A percentile compares a stretch with the other conserved stretches of the same genome.
These are phyloP conservation scores for Epizoanthus scotinus DNA, from an alignment of 92 coral and sea anemone species.

Conservation along the genomic window DNA sequence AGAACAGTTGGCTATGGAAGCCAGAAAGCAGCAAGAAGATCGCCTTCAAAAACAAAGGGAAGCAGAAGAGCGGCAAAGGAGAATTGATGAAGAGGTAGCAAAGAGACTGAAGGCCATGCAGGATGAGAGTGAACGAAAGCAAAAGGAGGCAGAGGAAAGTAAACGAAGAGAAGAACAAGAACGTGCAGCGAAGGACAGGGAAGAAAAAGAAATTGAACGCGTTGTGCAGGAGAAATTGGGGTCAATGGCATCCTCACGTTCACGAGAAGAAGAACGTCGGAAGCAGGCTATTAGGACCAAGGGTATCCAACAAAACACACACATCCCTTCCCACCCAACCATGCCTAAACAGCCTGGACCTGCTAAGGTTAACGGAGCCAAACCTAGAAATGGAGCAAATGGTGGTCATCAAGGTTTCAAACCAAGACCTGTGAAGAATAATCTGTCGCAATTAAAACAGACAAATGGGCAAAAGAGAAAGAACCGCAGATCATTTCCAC, in stretches of 20 bases:
- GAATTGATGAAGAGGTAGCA: slow-evolving; percentile 39
- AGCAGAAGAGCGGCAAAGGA: slow-evolving; percentile 29
- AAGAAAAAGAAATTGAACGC: slow-evolving; percentile 38
- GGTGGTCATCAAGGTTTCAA: too few species aligned
- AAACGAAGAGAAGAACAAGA: slow-evolving; percentile 11
- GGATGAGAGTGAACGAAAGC: slow-evolving; percentile 15
- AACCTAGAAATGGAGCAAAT: neutral
- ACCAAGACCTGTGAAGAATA: too few species aligned
- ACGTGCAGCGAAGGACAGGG: slow-evolving; percentile 14
- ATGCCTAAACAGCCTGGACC: neutral
- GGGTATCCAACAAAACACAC: slow-evolving; percentile 11
- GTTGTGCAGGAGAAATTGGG: slow-evolving; percentile 25
- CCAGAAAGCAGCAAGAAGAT: neutral
- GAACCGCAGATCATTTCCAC: slow-evolving; percentile 11
- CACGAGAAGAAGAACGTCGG: slow-evolving; percentile 24
- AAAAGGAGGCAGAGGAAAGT: slow-evolving; percentile 19
- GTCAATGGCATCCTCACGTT: slow-evolving; percentile 26
- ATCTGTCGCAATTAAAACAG: too few species aligned
- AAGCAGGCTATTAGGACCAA: slow-evolving; percentile 10
- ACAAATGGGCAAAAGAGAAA: neutral
- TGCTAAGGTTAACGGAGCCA: neutral
- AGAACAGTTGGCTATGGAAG: neutral
- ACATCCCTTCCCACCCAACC: neutral
- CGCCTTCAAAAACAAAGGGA: slow-evolving; percentile 24
- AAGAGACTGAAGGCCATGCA: slow-evolving; percentile 25